Percentiles rank a stretch among this genome's conserved stretches.
Evolutionary conservation across 2,888 invertebrate genomes (phyloP).

Genomic region (Rhodophaea formosa): DNA sequence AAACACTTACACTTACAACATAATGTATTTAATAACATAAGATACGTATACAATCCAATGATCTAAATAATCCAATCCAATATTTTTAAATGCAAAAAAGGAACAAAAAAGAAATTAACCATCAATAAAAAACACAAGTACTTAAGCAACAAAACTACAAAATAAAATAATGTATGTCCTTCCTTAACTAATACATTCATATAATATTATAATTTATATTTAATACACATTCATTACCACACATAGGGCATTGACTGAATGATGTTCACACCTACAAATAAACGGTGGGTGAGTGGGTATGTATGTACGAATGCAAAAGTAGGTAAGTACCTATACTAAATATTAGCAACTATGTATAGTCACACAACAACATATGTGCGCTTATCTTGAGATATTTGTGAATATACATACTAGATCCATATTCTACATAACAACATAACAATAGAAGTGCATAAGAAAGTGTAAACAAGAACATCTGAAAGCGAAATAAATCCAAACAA

Average conservation of each 20-base stretch:
- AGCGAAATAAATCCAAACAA: constrained; percentile 44
- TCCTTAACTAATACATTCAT: no score
- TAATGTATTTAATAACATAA: constrained; percentile 3
- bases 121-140: constrained; percentile 1
- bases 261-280: constrained; percentile 30
- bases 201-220: no score
- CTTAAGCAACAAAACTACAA: no score
- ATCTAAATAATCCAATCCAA: no score
- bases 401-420: constrained; percentile 29
- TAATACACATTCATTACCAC: constrained; percentile 13
- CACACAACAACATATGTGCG: constrained; percentile 32
- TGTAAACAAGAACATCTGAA: constrained; percentile 59
- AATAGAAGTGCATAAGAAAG: constrained; percentile 40
- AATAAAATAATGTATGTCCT: no score
- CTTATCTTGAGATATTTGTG: constrained; percentile 41
- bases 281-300: constrained; percentile 22
- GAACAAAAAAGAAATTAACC: background rate
- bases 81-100: background rate
- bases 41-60: no score
- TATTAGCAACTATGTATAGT: constrained; percentile 27
- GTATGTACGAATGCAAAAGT: constrained; percentile 11
- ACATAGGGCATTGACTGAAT: constrained; percentile 38
- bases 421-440: constrained; percentile 33
- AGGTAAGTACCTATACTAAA: constrained; percentile 6
- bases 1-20: constrained; percentile 1